Percentiles rank a stretch among this genome's conserved stretches.
Conservation (phyloP, 2,797 vertebrate genomes). For the Diplodus puntazzo region DNA sequence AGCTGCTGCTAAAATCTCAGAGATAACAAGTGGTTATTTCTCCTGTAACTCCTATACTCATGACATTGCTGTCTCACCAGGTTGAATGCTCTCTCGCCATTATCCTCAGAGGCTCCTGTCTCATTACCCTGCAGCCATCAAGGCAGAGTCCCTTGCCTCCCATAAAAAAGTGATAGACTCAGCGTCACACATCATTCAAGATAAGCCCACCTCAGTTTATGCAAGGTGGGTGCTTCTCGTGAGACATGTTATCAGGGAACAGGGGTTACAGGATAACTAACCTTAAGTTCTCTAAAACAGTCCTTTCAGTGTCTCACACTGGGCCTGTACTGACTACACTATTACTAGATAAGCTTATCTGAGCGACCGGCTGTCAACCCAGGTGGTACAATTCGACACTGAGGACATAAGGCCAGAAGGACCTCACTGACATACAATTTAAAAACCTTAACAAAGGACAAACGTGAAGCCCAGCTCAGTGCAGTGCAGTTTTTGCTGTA, state of each 20-base stretch:
- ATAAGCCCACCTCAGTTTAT: conserved; percentile 45
- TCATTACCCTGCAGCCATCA: conserved; percentile 32
- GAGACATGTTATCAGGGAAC: conserved; percentile 41
- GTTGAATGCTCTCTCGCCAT: conserved; percentile 16
- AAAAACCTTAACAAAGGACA: conserved; percentile 6
- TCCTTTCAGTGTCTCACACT: conserved; percentile 37
- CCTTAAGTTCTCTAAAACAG: conserved; percentile 30
- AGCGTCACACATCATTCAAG: conserved; percentile 42
- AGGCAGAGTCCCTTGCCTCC: conserved; percentile 21
- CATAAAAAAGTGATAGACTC: conserved; percentile 29
- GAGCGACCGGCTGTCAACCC: conserved; percentile 23
- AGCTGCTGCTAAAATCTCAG: not conserved
- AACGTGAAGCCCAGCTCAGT: not conserved
- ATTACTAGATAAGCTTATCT: conserved; percentile 47
- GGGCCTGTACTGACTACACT: conserved; percentile 12
- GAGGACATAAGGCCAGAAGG: conserved; percentile 12
- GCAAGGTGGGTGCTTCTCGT: conserved; percentile 32
- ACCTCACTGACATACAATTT: not conserved
- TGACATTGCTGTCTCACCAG: not conserved
- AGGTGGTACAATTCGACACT: conserved; percentile 10
- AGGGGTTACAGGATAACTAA: conserved; percentile 47
- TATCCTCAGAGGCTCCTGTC: conserved; percentile 22
- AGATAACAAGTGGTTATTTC: conserved; percentile 6
- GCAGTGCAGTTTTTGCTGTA: not conserved
- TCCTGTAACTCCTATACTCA: conserved; percentile 6